These are phyloP conservation scores for Siniperca obscura DNA, from an alignment of 2,797 vertebrate species.

Conservation along the genomic window DNA sequence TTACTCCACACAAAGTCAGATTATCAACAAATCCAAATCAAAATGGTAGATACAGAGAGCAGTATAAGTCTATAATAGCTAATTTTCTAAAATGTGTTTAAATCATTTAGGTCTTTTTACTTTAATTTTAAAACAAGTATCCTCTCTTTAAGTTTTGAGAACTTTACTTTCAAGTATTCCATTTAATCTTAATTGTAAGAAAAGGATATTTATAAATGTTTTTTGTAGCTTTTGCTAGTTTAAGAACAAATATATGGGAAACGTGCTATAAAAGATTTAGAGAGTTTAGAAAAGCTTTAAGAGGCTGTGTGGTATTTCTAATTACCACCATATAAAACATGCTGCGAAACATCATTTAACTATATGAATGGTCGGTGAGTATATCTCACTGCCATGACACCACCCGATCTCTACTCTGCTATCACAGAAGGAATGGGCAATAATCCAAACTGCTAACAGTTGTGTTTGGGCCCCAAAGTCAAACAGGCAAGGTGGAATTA, in stretches of 20 bases:
- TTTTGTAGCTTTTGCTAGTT: background rate
- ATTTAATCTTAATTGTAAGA: background rate
- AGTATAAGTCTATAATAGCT: background rate
- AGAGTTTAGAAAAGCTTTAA: background rate
- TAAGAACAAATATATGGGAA: background rate
- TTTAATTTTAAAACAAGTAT: background rate
- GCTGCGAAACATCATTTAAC: constrained; percentile 1
- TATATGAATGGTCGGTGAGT: background rate
- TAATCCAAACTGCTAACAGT: constrained; percentile 58
- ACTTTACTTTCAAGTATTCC: background rate
- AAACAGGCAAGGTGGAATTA: constrained; percentile 47
- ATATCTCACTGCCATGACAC: background rate
- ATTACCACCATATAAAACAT: background rate
- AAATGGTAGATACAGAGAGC: background rate
- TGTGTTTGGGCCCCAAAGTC: constrained; percentile 31
- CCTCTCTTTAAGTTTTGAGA: background rate
- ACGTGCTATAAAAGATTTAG: background rate
- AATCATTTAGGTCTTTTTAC: background rate
- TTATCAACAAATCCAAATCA: background rate
- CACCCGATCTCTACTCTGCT: constrained; percentile 19
- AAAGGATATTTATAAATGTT: background rate
- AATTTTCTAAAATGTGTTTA: background rate
- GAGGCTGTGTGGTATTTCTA: background rate
- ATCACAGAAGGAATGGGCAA: constrained; percentile 21
- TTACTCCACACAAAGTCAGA: background rate